Evolutionary conservation across 2,888 invertebrate genomes (phyloP).

Genomic region (Mechanitis mazaeus): DNA sequence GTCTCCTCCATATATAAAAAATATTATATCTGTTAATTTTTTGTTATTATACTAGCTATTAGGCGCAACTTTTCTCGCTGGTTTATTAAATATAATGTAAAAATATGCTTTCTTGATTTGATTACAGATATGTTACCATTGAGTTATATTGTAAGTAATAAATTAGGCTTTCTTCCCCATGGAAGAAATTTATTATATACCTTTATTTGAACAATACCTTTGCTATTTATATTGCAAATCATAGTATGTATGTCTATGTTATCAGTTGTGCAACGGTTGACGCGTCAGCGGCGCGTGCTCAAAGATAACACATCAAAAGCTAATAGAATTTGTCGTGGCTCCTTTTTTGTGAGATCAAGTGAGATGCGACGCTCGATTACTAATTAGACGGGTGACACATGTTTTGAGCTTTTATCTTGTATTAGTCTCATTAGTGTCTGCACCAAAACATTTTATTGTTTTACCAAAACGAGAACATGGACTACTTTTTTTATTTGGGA

Average conservation of each 20-base stretch:
- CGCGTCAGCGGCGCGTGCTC: slow-evolving; percentile 45
- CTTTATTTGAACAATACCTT: no score
- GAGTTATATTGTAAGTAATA: no score
- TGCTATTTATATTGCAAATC: no score
- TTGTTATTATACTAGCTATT: no score
- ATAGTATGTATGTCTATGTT: background rate
- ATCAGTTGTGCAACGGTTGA: background rate
- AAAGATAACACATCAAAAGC: slow-evolving; percentile 50
- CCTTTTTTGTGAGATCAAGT: slow-evolving; percentile 56
- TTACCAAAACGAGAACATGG: slow-evolving; percentile 31
- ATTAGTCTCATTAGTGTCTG: slow-evolving; percentile 55
- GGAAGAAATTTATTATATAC: no score
- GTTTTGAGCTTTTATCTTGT: slow-evolving; percentile 65
- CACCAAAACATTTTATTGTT: slow-evolving; percentile 46
- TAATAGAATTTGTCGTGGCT: slow-evolving; percentile 62
- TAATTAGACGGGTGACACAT: slow-evolving; percentile 73
- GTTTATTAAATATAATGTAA: no score
- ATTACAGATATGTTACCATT: no score
- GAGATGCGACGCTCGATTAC: slow-evolving; percentile 69
- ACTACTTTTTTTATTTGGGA: slow-evolving; percentile 29
- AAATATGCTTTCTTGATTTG: no score
- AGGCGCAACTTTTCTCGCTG: no score
- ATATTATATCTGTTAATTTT: no score
- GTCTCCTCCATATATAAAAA: slow-evolving; percentile 22
- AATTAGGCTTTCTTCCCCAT: no score